These are phyloP conservation scores for Corythoichthys haematopterus DNA, from an alignment of 2,113 vertebrate genomes.

Conservation along the genomic window DNA sequence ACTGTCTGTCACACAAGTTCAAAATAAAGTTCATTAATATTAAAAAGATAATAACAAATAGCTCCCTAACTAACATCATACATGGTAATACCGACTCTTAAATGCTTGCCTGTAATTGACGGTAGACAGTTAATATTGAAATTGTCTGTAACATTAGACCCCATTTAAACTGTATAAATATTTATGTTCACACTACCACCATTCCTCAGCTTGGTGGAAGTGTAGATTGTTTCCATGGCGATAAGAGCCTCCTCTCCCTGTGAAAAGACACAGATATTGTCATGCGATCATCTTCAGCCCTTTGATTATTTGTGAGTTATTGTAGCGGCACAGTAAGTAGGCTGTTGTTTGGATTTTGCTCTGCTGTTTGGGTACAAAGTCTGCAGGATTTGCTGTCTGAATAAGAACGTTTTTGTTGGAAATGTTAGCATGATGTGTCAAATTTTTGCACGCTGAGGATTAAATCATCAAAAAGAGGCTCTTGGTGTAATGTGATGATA, in stretches of 20 bases:
- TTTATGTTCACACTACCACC: constrained; percentile 19
- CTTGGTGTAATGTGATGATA: neutral
- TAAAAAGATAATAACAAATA: neutral
- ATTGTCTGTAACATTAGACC: neutral
- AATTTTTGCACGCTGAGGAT: constrained; percentile 10
- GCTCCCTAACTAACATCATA: neutral
- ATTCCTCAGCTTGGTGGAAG: constrained; percentile 19
- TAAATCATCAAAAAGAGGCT: neutral
- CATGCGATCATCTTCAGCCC: constrained; percentile 25
- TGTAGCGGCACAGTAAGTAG: constrained; percentile 1
- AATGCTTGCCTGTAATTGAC: constrained; percentile 1
- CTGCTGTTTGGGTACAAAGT: neutral
- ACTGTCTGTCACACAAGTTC: neutral
- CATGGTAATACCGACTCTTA: neutral
- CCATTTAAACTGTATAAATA: neutral
- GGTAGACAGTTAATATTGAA: neutral
- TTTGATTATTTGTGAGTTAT: constrained; percentile 35
- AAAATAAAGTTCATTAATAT: neutral
- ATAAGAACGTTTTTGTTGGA: constrained; percentile 17
- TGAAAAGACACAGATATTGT: constrained; percentile 36
- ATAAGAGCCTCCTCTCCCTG: constrained; percentile 39
- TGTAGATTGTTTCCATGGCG: constrained; percentile 69
- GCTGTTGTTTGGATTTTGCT: neutral
- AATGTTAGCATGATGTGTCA: constrained; percentile 3
- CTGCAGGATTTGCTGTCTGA: constrained; percentile 3